phyloP scores from a whole-genome alignment of 2,888 invertebrate genomes.

The Chalcis sispes region DNA sequence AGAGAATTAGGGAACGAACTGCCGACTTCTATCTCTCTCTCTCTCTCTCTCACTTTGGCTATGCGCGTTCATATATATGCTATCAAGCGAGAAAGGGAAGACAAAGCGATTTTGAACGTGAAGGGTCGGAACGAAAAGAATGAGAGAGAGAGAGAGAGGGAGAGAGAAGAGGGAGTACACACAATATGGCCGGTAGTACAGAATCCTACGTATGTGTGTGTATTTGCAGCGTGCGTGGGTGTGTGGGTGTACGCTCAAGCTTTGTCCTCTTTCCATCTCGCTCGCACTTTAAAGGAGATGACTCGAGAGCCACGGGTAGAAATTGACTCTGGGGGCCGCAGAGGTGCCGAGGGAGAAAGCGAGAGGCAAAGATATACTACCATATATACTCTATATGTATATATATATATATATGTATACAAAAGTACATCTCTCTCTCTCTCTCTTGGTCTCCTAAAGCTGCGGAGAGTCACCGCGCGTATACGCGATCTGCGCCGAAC shows the following conservation, averaged over 20 bases:
- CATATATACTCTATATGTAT: not conserved
- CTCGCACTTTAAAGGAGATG: constrained; percentile 53
- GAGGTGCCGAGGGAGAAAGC: not conserved
- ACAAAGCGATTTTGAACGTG: constrained; percentile 53
- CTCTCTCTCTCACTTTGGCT: too few species aligned
- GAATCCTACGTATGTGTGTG: too few species aligned
- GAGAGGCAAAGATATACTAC: not conserved
- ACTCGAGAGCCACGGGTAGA: constrained; percentile 43
- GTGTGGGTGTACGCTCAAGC: constrained; percentile 1
- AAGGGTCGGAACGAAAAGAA: constrained; percentile 29
- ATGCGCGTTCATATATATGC: not conserved
- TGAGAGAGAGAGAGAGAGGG: not conserved
- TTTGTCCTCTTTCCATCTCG: constrained; percentile 26
- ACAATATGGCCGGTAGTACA: constrained; percentile 51
- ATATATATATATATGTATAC: not conserved
- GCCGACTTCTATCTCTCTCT: too few species aligned
- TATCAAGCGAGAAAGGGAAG: constrained; percentile 47
- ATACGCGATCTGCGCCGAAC: constrained; percentile 5
- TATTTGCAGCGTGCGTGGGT: not conserved
- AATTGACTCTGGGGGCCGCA: constrained; percentile 46
- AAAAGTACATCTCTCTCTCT: not conserved
- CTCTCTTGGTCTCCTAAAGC: too few species aligned
- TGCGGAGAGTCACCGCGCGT: not conserved
- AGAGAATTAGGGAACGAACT: constrained; percentile 54
- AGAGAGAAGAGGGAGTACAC: constrained; percentile 8